A percentile compares a stretch with the other conserved stretches of the same genome.
These are phyloP conservation scores for Isoperla grammatica DNA, from an alignment of 2,888 invertebrate genomes.

Conservation along the genomic window DNA sequence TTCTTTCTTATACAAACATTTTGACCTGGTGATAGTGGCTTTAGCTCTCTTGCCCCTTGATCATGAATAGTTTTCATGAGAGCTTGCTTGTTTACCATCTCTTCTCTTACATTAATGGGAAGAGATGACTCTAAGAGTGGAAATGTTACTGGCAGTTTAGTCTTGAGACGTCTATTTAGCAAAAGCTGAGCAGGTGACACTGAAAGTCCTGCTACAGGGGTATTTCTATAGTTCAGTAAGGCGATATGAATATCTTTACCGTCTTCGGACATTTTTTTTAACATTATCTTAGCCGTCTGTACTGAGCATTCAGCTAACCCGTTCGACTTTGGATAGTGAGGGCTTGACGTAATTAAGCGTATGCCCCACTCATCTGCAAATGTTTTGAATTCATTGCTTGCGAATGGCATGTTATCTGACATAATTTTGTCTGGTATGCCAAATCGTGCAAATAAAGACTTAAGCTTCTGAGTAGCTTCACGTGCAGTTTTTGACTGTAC, in stretches of 20 bases:
- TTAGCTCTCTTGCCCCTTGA: too few relatives aligned
- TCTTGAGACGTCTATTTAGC: background rate
- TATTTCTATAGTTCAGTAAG: constrained; percentile 12
- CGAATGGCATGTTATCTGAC: background rate
- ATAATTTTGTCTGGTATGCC: constrained; percentile 1
- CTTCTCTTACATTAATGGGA: too few relatives aligned
- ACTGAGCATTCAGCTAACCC: background rate
- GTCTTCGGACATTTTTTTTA: background rate
- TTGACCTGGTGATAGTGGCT: too few relatives aligned
- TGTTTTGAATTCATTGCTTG: background rate
- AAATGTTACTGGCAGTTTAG: background rate
- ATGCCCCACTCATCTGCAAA: background rate
- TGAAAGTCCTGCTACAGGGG: background rate
- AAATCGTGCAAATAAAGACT: background rate
- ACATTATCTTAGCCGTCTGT: background rate
- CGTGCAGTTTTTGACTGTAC: background rate
- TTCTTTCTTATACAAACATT: too few relatives aligned
- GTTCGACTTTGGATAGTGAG: constrained; percentile 11
- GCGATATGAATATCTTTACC: constrained; percentile 1
- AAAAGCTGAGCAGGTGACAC: background rate
- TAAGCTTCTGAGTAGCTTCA: background rate
- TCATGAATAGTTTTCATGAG: too few relatives aligned
- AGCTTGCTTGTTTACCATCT: too few relatives aligned
- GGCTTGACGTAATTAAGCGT: background rate
- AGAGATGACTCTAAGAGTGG: too few relatives aligned